Percentiles rank a stretch among this genome's conserved stretches.
Evolutionary conservation across 92 coral and sea anemone species (phyloP).

Genomic region (Actinernus sp.): DNA sequence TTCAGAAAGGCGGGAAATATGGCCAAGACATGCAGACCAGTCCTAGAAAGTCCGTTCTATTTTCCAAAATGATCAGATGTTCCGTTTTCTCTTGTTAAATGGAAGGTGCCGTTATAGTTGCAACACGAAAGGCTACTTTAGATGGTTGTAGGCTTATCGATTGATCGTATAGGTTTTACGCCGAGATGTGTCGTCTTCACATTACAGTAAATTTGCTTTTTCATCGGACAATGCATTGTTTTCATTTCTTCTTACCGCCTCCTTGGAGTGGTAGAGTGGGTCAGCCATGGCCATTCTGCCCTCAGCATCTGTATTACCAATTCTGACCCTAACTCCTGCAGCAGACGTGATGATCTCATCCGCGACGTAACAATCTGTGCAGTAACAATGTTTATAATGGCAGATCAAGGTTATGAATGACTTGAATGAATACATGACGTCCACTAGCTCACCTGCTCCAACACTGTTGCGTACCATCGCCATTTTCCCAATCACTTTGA

Average conservation of each 20-base stretch:
- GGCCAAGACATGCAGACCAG: too few relatives aligned
- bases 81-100: too few relatives aligned
- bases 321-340: slow-evolving; percentile 90
- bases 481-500: slow-evolving; percentile 93
- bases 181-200: too few relatives aligned
- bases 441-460: slow-evolving; percentile 77
- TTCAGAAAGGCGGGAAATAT: too few relatives aligned
- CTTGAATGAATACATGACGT: not conserved
- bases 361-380: slow-evolving; percentile 85
- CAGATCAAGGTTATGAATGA: not conserved
- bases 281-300: slow-evolving; percentile 98
- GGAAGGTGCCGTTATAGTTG: too few relatives aligned
- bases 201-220: too few relatives aligned
- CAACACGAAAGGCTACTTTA: too few relatives aligned
- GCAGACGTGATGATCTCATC: slow-evolving; percentile 97
- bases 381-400: not conserved
- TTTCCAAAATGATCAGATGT: too few relatives aligned
- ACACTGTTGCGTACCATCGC: slow-evolving; percentile 99
- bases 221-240: not conserved
- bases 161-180: too few relatives aligned
- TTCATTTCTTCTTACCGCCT: slow-evolving; percentile 43
- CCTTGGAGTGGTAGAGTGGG: slow-evolving; percentile 76
- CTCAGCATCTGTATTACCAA: slow-evolving; percentile 98
- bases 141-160: too few relatives aligned
- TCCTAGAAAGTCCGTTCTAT: too few relatives aligned